Evolutionary conservation across 2,113 vertebrate genomes (phyloP).

Genomic region (Sakesphorus luctuosus): DNA sequence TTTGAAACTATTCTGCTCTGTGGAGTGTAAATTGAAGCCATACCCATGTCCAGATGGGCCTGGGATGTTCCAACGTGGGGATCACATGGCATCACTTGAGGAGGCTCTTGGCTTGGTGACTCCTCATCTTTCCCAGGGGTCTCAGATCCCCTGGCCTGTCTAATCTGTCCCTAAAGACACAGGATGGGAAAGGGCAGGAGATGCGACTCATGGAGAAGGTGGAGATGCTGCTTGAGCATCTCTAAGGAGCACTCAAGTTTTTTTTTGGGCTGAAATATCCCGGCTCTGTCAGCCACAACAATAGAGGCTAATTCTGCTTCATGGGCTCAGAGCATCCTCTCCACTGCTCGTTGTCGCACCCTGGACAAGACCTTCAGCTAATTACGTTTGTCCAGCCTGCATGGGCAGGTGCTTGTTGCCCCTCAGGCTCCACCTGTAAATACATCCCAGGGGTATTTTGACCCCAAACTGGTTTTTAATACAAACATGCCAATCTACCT

Average conservation of each 20-base stretch:
- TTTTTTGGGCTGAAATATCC: neutral
- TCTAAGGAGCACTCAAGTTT: neutral
- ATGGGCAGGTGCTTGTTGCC: fast-evolving
- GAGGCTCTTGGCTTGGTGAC: neutral
- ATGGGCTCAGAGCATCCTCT: neutral
- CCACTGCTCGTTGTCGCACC: neutral
- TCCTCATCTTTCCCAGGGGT: neutral
- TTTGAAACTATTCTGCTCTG: neutral
- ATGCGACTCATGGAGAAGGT: neutral
- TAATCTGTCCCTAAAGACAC: neutral
- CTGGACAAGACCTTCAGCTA: neutral
- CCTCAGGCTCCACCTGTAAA: neutral
- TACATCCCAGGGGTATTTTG: neutral
- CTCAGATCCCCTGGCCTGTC: fast-evolving
- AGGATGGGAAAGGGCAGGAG: neutral
- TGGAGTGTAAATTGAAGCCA: neutral
- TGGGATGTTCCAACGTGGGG: neutral
- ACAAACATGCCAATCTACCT: neutral
- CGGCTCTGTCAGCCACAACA: fast-evolving
- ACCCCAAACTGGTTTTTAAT: neutral
- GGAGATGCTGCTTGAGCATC: neutral
- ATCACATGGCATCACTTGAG: fast-evolving
- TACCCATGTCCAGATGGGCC: neutral
- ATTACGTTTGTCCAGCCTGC: neutral
- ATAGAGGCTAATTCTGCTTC: neutral